Percentiles rank a stretch among this genome's conserved stretches.
These are phyloP conservation scores for Caradrina clavipalpis DNA, from an alignment of 2,888 invertebrate genomes.

Conservation along the genomic window DNA sequence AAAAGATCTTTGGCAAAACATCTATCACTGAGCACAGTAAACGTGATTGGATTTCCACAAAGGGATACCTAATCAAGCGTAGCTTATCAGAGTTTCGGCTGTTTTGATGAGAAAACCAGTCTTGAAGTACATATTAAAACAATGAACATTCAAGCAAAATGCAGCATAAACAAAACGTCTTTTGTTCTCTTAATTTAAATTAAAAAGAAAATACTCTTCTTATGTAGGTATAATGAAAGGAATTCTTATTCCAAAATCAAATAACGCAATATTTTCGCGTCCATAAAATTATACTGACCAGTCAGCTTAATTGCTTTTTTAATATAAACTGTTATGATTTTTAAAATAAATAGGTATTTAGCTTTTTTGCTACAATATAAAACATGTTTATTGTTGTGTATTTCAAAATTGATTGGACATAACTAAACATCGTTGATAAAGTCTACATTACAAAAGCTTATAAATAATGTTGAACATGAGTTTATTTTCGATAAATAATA, in stretches of 20 bases:
- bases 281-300: slow-evolving; percentile 16
- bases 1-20: slow-evolving; percentile 40
- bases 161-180: slow-evolving; percentile 27
- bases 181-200: slow-evolving; percentile 41
- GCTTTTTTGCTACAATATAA: background rate
- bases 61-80: slow-evolving; percentile 57
- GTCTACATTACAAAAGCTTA: background rate
- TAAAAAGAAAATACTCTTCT: slow-evolving; percentile 18
- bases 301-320: slow-evolving; percentile 41
- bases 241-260: slow-evolving; percentile 19
- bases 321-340: slow-evolving; percentile 24
- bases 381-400: background rate
- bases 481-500: background rate
- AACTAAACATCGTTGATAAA: background rate
- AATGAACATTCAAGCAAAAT: slow-evolving; percentile 26
- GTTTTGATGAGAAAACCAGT: slow-evolving; percentile 48
- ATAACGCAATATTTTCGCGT: slow-evolving; percentile 19
- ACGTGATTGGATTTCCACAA: slow-evolving; percentile 60
- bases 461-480: too few species aligned
- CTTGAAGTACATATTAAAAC: slow-evolving; percentile 35
- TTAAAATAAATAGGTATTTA: slow-evolving; percentile 3
- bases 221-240: slow-evolving; percentile 13
- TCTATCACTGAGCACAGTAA: slow-evolving; percentile 42
- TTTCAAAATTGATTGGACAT: slow-evolving; percentile 2
- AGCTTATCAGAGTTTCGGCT: slow-evolving; percentile 57